Base-by-base conservation (phyloP, 2,113 vertebrate species). In the Axis porcinus region DNA sequence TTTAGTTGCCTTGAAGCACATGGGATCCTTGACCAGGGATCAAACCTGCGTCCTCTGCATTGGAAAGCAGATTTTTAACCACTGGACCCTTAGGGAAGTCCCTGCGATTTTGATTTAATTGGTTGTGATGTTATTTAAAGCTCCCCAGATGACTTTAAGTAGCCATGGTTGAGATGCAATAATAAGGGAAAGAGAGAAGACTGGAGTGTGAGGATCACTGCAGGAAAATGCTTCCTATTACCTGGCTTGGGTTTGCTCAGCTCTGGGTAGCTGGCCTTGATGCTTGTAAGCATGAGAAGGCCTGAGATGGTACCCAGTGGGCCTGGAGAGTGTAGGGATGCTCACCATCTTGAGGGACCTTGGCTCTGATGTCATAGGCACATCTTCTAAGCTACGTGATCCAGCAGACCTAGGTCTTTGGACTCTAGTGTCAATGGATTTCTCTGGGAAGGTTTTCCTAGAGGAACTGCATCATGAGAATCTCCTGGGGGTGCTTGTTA, bases 121-220 rank as follows among this genome's bases (percentile, higher is more conserved):
- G 47, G 43, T 86, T 70, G 57, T 57, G 21, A 33, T 40, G 52
- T 97, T 78, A 89, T 67, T 93, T 43, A 67, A 89, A 93, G 25
- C 21, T 86, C 17, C 36, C 21, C 30, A 43, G 58, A 43, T 57
- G 58, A 57, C 40, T 87, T 94, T 50, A 50, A 57, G 19, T 19
- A 62, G 64, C 14, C 74, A 23, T 1, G 27, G 15, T 14, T 58
- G 52, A 86, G 89, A 90, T 28, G 5, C 36, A 47, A 2, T 64
- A 47, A 54, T 15, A 43, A 64, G 52, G 12, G 14, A 84, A 33
- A 5, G 15, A 6, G 43, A 86, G 33, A 45, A 87, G 10, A 19
- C 5, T 45, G 58, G 58, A 21, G 1, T 45, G 10, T 33, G 30
- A 78, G 30, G 11, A 4, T 23, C 36, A n/a, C 7, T 15, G 57